Base-by-base conservation (phyloP, 2,888 invertebrate genomes). In the Perdita meconis region DNA sequence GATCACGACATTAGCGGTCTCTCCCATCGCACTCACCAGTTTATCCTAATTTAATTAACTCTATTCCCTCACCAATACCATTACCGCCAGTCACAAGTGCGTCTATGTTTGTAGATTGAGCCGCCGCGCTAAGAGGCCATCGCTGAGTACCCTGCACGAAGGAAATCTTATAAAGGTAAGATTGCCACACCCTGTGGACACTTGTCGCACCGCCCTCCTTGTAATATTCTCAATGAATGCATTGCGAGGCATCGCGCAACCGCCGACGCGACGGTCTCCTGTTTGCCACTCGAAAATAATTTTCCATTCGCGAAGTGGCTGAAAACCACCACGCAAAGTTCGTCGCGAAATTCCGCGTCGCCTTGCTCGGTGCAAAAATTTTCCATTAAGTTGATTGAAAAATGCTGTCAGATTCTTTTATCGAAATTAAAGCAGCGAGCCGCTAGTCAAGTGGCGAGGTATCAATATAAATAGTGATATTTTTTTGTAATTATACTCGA, bases 121-220 rank as follows among this genome's bases (percentile, higher is more conserved):
- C 67, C 95, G 95, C 87, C 94, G 96, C 83, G 96, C 96, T 0
- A 97, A 97, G 90, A 94, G 97, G 80, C 97, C 97, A 0, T 97
- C 97, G 26, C 93, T 97, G 69, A 97, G 97, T 22, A 97, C 97
- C 89, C 93, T 97, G 53, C 97, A 97, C 88, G 94, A 94, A 80
- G 94, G 93, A 70, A 91, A 89, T 82, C 88, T 90, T 47, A 87
- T 91, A 66, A 93, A 93, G 92, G 94, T 93, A 89, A 90, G 87
- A 69, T 71, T 67, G 60, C 78, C 71, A 77, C 78, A 71, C 63
- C 70, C 70, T 16, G 30, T 36, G 38, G 30, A 63, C 75, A 53
- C 40, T 51, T 19, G 22, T 57, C 30, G 0, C 16, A 16, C 36
- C 44, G 19, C 8, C 42, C n/a, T 42, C 16, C 2, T 40, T 55